Base-by-base conservation (phyloP, 2,888 invertebrate genomes). In the Eupeodes latifasciatus region DNA sequence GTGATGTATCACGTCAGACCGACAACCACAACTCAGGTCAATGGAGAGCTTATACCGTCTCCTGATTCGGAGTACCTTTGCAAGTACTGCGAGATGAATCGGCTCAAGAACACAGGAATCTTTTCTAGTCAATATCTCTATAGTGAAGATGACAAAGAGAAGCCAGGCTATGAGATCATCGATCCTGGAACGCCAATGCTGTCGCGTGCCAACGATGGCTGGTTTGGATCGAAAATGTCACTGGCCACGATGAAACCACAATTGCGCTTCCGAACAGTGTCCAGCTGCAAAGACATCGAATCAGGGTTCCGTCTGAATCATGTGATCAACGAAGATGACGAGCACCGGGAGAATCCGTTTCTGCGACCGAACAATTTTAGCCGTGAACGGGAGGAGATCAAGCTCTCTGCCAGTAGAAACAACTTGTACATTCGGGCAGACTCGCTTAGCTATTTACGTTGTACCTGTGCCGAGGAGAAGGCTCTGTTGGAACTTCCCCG, bases 121-220 rank as follows among this genome's bases (percentile, higher is more conserved):
- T 92, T 93, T 91, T 95, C 96, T 75, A 96, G 96, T 91, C 96
- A 96, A 77, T 93, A 93, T 67, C 90, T 92, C 4, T 92, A 90
- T 79, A 91, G 91, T 87, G 96, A 96, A 90, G 96, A 96, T 91
- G 95, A 96, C 89, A 94, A 94, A 16, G 93, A 94, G n/a, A 95
- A 94, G 66, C 94, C 95, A 0, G 96, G 96, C 51, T 96, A 96
- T 91, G 96, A 96, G 94, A 96, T 96, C 72, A 95, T 91, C 53
- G 96, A 96, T 90, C 95, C 96, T 0, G 96, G 95, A 80, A 94
- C 95, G 11, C 96, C 96, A 0, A 96, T 96, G 96, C 94, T 96
- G 94, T 93, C 93, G 14, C 91, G 92, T 1, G 93, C 93, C 81
- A 93, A 93, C 91, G 95, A 95, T 61, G 93, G 93, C 4, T 93